phyloP scores from a whole-genome alignment of 2,888 invertebrate species.

The Hemaris fuciformis region DNA sequence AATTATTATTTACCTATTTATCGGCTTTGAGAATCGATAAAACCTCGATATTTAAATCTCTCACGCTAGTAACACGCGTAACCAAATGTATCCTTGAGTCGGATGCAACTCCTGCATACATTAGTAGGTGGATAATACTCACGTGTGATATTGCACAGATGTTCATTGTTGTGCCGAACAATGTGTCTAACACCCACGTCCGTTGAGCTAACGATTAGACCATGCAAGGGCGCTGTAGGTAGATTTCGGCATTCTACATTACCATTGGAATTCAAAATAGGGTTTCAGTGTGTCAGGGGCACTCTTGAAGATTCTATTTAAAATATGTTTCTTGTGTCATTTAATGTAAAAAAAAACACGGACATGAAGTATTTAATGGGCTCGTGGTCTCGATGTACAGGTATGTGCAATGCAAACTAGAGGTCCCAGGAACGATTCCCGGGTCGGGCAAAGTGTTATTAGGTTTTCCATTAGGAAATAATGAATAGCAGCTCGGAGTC shows the following conservation, averaged over 20 bases:
- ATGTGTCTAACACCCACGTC: conserved; percentile 62
- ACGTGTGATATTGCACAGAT: conserved; percentile 54
- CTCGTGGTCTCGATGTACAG: too few relatives aligned
- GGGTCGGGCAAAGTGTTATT: too few relatives aligned
- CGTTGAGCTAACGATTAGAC: conserved; percentile 45
- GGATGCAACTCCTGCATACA: conserved; percentile 67
- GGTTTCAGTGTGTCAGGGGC: background rate
- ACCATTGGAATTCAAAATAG: background rate
- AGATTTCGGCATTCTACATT: conserved; percentile 8
- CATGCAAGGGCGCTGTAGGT: conserved; percentile 43
- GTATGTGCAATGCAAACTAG: too few relatives aligned
- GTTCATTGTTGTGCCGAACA: conserved; percentile 69
- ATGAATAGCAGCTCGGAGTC: too few relatives aligned
- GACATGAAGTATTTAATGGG: too few relatives aligned
- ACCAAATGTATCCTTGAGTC: conserved; percentile 64
- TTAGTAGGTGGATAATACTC: conserved; percentile 36
- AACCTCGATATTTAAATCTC: background rate
- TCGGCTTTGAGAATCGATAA: too few relatives aligned
- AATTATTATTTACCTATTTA: too few relatives aligned
- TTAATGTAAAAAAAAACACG: too few relatives aligned
- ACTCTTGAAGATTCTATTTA: background rate
- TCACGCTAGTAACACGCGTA: conserved; percentile 29
- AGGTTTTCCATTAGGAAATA: too few relatives aligned
- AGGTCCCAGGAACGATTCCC: too few relatives aligned
- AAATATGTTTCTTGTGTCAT: background rate